Conservation (phyloP, 2,888 invertebrate species). For the Oscheius myriophilus region DNA sequence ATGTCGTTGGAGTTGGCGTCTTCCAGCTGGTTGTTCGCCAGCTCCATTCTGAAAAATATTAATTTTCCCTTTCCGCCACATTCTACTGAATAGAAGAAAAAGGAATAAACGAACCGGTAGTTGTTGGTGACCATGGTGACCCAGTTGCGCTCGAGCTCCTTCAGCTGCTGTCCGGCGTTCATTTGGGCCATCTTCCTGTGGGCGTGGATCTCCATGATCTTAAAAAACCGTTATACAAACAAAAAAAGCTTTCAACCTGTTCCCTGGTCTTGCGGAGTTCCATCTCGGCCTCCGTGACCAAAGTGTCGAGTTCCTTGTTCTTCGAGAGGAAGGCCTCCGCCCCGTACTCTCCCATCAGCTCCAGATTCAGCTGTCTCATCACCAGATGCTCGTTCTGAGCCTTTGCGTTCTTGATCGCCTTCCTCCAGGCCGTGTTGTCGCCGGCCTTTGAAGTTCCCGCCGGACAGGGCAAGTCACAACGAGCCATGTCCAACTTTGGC, state of each 20-base stretch:
- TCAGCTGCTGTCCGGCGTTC: constrained; percentile 61
- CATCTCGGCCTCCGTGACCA: constrained; percentile 39
- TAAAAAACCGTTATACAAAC: not conserved
- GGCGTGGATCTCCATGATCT: constrained; percentile 62
- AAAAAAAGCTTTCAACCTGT: constrained; percentile 29
- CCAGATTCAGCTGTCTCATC: constrained; percentile 63
- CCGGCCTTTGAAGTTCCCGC: constrained; percentile 51
- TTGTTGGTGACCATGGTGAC: constrained; percentile 58
- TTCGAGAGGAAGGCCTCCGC: constrained; percentile 52
- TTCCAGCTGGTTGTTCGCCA: constrained; percentile 52
- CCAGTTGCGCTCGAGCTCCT: constrained; percentile 52
- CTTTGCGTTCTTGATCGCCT: constrained; percentile 59
- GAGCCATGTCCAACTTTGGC: constrained; percentile 64
- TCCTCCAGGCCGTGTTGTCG: constrained; percentile 63
- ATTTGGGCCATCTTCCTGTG: constrained; percentile 58
- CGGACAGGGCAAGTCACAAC: constrained; percentile 66
- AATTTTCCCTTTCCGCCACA: no score
- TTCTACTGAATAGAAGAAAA: not conserved
- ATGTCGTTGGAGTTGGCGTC: constrained; percentile 34
- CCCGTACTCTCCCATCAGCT: constrained; percentile 63
- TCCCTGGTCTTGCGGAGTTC: constrained; percentile 40
- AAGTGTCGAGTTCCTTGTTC: constrained; percentile 54
- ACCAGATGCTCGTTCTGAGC: constrained; percentile 64
- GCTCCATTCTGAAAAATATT: constrained; percentile 58
- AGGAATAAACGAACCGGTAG: constrained; percentile 43